Evolutionary conservation across 2,797 vertebrate genomes (phyloP), one percentile per base, ranked within the genome.

Genomic region (Delichon dasypus): DNA sequence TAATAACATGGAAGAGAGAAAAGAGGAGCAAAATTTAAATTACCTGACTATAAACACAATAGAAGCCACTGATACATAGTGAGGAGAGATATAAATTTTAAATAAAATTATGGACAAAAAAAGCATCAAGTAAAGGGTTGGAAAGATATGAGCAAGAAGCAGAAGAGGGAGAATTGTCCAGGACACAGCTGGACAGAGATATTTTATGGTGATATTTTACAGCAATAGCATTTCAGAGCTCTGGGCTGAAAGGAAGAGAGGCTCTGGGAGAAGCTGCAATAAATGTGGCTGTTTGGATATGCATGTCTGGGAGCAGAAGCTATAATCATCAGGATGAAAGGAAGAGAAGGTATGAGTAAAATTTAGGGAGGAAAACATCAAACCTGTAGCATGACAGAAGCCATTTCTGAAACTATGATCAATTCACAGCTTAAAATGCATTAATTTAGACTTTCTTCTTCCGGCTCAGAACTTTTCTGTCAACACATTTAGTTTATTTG

Each of bases 281-380:
- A 61, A 87, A 67, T 61, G 34, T 53, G 42, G 19, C 50, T 89
- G 71, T 30, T 92, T 83, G 80, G 90, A 76, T 91, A 92, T 77
- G 84, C 60, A 40, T 87, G 74, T 89, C 86, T 92, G 62, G 67
- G 45, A 95, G 81, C 71, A 95, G 71, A 92, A 82, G 57, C 13
- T 90, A 32, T 87, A 87, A 93, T 84, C 66, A 64, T 47, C 38
- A 71, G 77, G 55, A 94, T 85, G 71, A 91, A 95, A 95, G 60
- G 38, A 93, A 85, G n/a, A 60, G 74, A 90, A 92, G 84, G 64
- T 87, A 90, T 85, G 81, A 85, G 61, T 53, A 93, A 85, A 92
- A 85, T 73, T 10, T 74, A 27, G 23, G 60, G 80, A 89, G 75
- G 71, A 27, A 94, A n/a, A 71, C 71, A 85, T 90, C 77, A 89